Evolutionary conservation across 2,888 invertebrate species (phyloP), one percentile per base, ranked within the genome.

Genomic region (Leptopilina myrica): DNA sequence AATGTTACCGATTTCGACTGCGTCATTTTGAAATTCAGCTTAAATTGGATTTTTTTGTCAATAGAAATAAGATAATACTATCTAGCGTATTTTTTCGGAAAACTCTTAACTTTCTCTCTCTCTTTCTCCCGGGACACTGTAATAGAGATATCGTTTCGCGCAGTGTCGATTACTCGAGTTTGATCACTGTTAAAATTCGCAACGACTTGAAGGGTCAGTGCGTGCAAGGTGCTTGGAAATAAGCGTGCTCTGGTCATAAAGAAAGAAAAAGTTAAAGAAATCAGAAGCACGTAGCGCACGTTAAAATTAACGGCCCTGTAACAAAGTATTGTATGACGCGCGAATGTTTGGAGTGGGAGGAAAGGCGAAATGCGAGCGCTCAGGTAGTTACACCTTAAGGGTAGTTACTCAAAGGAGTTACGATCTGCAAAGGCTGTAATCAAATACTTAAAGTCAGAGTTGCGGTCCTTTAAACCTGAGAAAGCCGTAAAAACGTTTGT

Each of bases 241-340:
- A 76, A 49, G 65, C 26, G 62, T 78, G 43, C 78, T 78, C 33
- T 20, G 78, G 83, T 79, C 85, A 81, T 86, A 86, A 87, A 87
- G 49, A 85, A 82, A 82, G 81, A 80, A 86, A 86, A 87, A 89
- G 88, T 88, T 87, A 84, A 87, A 88, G 86, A 89, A 90, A 91
- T 88, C 89, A 86, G 86, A 85, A 86, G 86, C 91, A 91, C 91
- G 91, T 91, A 90, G 86, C 79, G 81, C 80, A 83, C 90, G 89
- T 91, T 91, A 91, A 91, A 91, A 91, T 91, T 91, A 91, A 91
- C 91, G 89, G 87, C 88, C 87, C 84, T 85, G 89, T 91, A 89
- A 91, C 90, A 89, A 91, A 90, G 91, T 90, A 90, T 88, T 86
- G 89, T 87, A 88, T 86, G 86, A 87, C 84, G 49, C 84, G 84